Evolutionary conservation across 2,888 invertebrate species (phyloP).

Genomic region (Zonitis immaculata): DNA sequence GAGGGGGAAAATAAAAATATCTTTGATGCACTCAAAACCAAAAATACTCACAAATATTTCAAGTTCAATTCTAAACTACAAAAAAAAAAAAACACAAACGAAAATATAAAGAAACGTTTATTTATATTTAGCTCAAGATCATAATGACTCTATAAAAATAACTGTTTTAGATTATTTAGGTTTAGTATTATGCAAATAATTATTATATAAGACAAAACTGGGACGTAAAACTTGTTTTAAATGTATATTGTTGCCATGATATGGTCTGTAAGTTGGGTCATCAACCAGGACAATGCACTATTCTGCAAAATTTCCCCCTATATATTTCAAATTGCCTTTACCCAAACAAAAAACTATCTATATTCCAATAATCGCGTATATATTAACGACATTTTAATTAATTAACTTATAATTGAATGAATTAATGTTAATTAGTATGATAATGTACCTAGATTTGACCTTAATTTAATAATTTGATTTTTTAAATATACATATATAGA

Average conservation of each 20-base stretch:
- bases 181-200: constrained; percentile 11
- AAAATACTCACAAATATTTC: constrained; percentile 7
- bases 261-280: constrained; percentile 4
- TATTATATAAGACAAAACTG: constrained; percentile 12
- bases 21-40: neutral
- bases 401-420: neutral
- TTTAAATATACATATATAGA: neutral
- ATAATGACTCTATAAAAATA: constrained; percentile 7
- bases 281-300: constrained; percentile 10
- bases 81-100: neutral
- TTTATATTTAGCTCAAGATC: constrained; percentile 3
- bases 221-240: constrained; percentile 12
- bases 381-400: neutral
- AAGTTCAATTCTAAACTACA: constrained; percentile 7
- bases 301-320: neutral
- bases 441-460: neutral
- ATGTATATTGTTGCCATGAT: constrained; percentile 10
- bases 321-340: too few species aligned
- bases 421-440: neutral
- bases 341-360: too few species aligned
- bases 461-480: neutral
- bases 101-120: too few species aligned
- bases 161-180: constrained; percentile 2
- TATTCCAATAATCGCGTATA: too few species aligned
- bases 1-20: neutral